These are phyloP conservation scores for Neoarius graeffei DNA, from an alignment of 2,113 vertebrate species.

Conservation along the genomic window DNA sequence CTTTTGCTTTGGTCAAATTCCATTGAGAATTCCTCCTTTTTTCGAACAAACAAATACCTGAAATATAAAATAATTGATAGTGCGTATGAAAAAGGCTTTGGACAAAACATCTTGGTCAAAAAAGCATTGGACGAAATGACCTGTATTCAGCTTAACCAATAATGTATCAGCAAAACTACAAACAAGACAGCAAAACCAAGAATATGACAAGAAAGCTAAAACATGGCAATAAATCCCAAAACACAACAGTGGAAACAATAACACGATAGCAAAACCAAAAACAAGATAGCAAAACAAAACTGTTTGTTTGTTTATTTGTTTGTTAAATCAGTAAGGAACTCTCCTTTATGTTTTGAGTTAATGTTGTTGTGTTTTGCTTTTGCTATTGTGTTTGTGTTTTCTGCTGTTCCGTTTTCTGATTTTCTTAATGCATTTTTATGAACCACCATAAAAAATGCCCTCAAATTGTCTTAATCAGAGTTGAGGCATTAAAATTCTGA, in stretches of 20 bases:
- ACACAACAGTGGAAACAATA: not conserved
- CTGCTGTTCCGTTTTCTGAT: not conserved
- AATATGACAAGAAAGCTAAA: not conserved
- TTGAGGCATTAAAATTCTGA: not conserved
- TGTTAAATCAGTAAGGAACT: not conserved
- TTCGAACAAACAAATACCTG: not conserved
- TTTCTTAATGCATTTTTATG: not conserved
- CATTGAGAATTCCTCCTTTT: too few species aligned
- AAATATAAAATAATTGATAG: too few species aligned
- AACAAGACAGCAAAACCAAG: not conserved
- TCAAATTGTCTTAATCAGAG: not conserved
- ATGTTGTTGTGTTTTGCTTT: not conserved
- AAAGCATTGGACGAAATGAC: not conserved
- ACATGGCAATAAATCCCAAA: not conserved
- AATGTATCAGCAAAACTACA: not conserved
- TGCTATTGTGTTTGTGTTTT: not conserved
- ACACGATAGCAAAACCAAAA: not conserved
- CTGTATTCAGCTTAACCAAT: not conserved
- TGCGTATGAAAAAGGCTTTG: too few species aligned
- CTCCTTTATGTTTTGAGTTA: not conserved
- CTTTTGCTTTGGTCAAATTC: too few species aligned
- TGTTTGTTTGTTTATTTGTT: too few species aligned
- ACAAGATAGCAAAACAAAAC: not conserved
- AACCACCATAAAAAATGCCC: not conserved
- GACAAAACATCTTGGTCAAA: not conserved